phyloP scores from a whole-genome alignment of 2,888 invertebrate genomes.

The Acleris sparsana region DNA sequence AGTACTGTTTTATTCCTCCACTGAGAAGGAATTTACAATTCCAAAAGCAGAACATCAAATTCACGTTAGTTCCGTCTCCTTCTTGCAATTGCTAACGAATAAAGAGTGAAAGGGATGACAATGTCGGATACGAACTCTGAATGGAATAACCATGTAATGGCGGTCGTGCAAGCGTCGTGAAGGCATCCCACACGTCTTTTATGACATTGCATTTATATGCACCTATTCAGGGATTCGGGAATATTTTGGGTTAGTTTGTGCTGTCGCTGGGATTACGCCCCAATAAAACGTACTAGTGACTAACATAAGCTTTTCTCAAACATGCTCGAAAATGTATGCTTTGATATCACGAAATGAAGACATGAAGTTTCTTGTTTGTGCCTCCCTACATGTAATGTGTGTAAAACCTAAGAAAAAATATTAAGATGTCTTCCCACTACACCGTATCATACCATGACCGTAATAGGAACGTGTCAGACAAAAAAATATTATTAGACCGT shows the following conservation, averaged over 20 bases:
- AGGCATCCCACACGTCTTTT: constrained; percentile 1
- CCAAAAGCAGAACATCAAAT: neutral
- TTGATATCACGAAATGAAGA: too few relatives aligned
- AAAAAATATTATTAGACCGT: too few relatives aligned
- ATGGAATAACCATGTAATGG: neutral
- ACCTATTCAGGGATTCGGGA: constrained; percentile 1
- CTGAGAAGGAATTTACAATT: neutral
- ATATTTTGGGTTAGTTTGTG: neutral
- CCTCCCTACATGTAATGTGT: too few relatives aligned
- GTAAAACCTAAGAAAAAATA: too few relatives aligned
- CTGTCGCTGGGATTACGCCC: neutral
- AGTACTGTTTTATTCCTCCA: constrained; percentile 3
- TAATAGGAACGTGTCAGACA: too few relatives aligned
- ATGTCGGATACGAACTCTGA: neutral
- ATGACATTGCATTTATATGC: constrained; percentile 11
- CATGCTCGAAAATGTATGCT: too few relatives aligned
- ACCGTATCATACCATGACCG: too few relatives aligned
- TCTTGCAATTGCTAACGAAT: neutral
- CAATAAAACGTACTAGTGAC: too few relatives aligned
- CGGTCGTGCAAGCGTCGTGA: neutral
- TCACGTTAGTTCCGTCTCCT: neutral
- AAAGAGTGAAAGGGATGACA: neutral
- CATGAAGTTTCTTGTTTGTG: too few relatives aligned
- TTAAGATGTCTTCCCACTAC: too few relatives aligned
- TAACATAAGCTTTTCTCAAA: too few relatives aligned